Conservation (phyloP, 1,140 invertebrate species). For the Cydia fagiglandana region DNA sequence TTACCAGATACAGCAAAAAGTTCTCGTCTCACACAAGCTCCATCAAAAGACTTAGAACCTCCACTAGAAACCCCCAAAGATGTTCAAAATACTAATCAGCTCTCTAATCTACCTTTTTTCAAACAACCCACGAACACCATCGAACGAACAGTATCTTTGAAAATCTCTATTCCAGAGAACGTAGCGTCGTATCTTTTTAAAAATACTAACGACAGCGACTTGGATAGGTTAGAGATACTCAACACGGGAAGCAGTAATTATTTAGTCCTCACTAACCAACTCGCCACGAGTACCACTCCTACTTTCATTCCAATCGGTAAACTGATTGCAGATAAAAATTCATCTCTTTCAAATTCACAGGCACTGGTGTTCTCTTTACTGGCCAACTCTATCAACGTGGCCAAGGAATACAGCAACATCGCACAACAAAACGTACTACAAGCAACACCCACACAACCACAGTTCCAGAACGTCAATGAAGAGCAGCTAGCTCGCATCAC, state of each 20-base stretch:
- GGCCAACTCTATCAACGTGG: slow-evolving; percentile 68
- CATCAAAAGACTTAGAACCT: slow-evolving; percentile 61
- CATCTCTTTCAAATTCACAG: slow-evolving; percentile 71
- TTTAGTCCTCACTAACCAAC: slow-evolving; percentile 57
- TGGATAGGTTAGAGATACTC: slow-evolving; percentile 66
- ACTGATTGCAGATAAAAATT: slow-evolving; percentile 57
- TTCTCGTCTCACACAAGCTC: slow-evolving; percentile 47
- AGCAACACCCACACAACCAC: slow-evolving; percentile 41
- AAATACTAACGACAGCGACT: slow-evolving; percentile 47
- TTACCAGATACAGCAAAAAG: slow-evolving; percentile 46
- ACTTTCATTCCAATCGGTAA: slow-evolving; percentile 62
- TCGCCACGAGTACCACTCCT: slow-evolving; percentile 39
- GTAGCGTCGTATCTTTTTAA: slow-evolving; percentile 65
- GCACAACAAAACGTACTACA: slow-evolving; percentile 51
- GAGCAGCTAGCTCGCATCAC: slow-evolving; percentile 57
- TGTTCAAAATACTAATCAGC: slow-evolving; percentile 47
- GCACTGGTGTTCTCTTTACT: slow-evolving; percentile 68
- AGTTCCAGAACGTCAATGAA: slow-evolving; percentile 49
- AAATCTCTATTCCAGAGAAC: slow-evolving; percentile 72
- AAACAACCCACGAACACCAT: slow-evolving; percentile 63
- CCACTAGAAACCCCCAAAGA: slow-evolving; percentile 49
- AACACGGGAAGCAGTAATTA: slow-evolving; percentile 69
- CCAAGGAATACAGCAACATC: slow-evolving; percentile 64
- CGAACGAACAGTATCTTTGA: slow-evolving; percentile 70
- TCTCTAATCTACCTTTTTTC: slow-evolving; percentile 62